phyloP scores from a whole-genome alignment of 2,888 invertebrate species.

The Sesia apiformis region DNA sequence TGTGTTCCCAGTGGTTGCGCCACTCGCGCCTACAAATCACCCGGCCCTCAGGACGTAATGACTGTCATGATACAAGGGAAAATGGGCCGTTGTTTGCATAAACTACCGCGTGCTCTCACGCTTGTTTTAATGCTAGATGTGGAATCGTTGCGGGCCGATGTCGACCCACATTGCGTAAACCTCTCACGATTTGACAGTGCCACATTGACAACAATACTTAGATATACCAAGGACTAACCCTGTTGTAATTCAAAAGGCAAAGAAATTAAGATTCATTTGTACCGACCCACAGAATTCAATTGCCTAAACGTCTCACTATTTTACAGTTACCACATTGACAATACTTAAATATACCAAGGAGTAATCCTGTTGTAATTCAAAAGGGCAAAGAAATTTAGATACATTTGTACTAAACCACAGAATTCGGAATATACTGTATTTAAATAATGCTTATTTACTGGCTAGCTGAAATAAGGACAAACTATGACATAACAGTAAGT shows the following conservation, averaged over 20 bases:
- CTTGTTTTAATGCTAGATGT: constrained; percentile 43
- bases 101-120: constrained; percentile 47
- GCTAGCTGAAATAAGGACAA: no score
- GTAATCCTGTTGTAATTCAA: neutral
- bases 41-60: constrained; percentile 39
- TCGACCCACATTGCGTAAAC: constrained; percentile 33
- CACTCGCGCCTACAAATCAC: constrained; percentile 24
- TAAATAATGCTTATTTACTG: no score
- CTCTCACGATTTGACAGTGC: constrained; percentile 26
- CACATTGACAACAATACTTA: neutral
- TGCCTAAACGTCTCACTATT: constrained; percentile 26
- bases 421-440: no score
- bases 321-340: constrained; percentile 18
- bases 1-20: constrained; percentile 50
- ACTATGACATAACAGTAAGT: no score
- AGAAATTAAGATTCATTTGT: no score
- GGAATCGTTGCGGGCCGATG: constrained; percentile 14
- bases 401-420: no score
- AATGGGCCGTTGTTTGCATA: constrained; percentile 55
- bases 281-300: constrained; percentile 1
- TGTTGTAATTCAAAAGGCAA: no score
- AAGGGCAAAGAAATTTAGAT: no score
- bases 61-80: constrained; percentile 45
- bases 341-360: neutral
- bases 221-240: neutral